A percentile compares a stretch with the other conserved stretches of the same genome.
phyloP scores from a whole-genome alignment of 2,797 vertebrate genomes.

The Etheostoma perlongum region DNA sequence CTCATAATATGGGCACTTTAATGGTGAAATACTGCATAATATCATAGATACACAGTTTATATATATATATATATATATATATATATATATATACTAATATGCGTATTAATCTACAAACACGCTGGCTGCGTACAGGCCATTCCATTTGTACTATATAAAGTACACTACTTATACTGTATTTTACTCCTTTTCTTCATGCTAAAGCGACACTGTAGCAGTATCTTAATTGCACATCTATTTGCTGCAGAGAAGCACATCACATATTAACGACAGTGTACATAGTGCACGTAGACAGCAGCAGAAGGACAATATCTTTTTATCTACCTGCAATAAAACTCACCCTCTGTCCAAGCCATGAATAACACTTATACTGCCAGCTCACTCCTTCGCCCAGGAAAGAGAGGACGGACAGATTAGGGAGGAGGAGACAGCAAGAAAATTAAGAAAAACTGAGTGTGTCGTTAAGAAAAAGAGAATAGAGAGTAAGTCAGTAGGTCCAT shows the following conservation, averaged over 20 bases:
- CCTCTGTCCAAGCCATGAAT: conserved; percentile 77
- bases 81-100: not conserved
- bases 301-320: conserved; percentile 80
- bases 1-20: no score
- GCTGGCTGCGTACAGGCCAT: conserved; percentile 9
- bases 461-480: conserved; percentile 11
- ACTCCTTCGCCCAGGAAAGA: conserved; percentile 54
- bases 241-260: conserved; percentile 69
- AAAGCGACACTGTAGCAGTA: conserved; percentile 53
- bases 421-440: conserved; percentile 50
- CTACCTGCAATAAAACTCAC: conserved; percentile 76
- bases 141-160: conserved; percentile 41
- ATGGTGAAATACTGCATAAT: not conserved
- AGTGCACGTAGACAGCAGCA: conserved; percentile 73
- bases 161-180: conserved; percentile 59
- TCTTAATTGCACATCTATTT: conserved; percentile 72
- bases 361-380: conserved; percentile 71
- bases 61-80: not conserved
- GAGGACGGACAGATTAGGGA: conserved; percentile 14
- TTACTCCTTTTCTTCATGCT: conserved; percentile 42
- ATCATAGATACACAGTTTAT: not conserved
- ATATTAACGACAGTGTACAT: conserved; percentile 75
- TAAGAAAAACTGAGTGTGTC: conserved; percentile 58
- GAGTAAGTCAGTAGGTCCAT: not conserved
- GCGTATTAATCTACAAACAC: not conserved